These are phyloP conservation scores for Callyntrura sp. DNA, from an alignment of 2,888 invertebrate genomes.

Conservation along the genomic window DNA sequence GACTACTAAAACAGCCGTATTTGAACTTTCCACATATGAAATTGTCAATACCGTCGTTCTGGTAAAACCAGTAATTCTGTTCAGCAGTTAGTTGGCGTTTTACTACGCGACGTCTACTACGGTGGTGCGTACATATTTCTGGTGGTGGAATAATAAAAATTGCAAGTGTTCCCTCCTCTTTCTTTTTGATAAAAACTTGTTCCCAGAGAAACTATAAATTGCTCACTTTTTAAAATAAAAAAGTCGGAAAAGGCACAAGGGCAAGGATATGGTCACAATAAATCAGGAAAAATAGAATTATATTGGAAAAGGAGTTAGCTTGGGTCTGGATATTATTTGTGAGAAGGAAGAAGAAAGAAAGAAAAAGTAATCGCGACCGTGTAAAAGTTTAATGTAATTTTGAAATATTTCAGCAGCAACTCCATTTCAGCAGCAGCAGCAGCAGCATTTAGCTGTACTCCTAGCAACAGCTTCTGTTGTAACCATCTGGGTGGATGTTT, in stretches of 20 bases:
- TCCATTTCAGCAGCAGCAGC: background rate
- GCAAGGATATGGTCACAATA: conserved; percentile 53
- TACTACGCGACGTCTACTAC: too few relatives aligned
- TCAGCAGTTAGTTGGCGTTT: background rate
- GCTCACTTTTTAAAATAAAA: conserved; percentile 3
- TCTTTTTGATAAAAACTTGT: background rate
- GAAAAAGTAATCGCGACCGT: conserved; percentile 25
- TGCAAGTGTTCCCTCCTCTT: too few relatives aligned
- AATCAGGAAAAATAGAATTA: conserved; percentile 38
- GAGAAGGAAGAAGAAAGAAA: background rate
- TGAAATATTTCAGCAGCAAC: conserved; percentile 12
- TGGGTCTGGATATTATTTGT: background rate
- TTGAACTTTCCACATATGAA: background rate
- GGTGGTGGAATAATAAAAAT: background rate
- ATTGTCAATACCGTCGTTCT: too few relatives aligned
- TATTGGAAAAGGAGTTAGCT: background rate
- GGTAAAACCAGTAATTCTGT: background rate
- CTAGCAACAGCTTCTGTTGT: background rate
- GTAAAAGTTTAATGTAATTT: conserved; percentile 43
- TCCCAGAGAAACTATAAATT: conserved; percentile 18
- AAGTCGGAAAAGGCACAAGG: conserved; percentile 31
- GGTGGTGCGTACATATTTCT: background rate
- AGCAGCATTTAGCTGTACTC: background rate
- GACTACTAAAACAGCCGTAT: background rate
- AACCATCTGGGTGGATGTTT: too few relatives aligned